Evolutionary conservation across 2,113 vertebrate genomes (phyloP), one percentile per base, ranked within the genome.

Genomic region (Emydura subglobosa): DNA sequence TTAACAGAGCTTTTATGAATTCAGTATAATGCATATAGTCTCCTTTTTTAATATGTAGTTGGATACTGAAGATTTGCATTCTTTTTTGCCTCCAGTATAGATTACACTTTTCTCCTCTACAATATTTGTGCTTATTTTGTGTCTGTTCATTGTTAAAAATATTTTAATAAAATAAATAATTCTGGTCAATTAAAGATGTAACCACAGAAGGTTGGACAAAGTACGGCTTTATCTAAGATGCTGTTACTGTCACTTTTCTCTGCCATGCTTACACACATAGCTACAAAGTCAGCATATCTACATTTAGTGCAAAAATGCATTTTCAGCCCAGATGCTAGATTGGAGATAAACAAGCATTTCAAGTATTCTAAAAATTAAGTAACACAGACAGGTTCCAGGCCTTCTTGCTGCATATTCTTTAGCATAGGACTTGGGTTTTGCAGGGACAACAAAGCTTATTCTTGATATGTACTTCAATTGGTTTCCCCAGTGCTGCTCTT

Each of bases 301-400:
- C 54, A 53, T 49, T 65, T 55, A 82, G n/a, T 42, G 55, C 81
- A 65, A 55, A 47, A 50, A 11, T 13, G 14, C n/a, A 1, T n/a
- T 21, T 2, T n/a, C 8, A 10, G 21, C n/a, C 29, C n/a, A 47
- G 27, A 57, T 10, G 5, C 6, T 24, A 72, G 7, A 49, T 0
- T 83, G 11, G 6, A 57, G 68, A 34, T 39, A 19, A 72, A 82
- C 19, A 2, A 6, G 27, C 27, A 55, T 57, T 83, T 91, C 21
- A 72, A 39, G 27, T 47, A 14, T 44, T 31, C 6, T 9, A 24
- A 49, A 79, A 79, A 51, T 39, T 9, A 82, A 82, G 34, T 1
- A n/a, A 19, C 25, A 21, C 3, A 27, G 34, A 44, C 42, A 82
- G 16, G 14, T 27, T 91, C 27, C 51, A 12, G 54, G 6, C 19